Base-by-base conservation (phyloP, 2,797 vertebrate genomes). In the Labeo calbasu region DNA sequence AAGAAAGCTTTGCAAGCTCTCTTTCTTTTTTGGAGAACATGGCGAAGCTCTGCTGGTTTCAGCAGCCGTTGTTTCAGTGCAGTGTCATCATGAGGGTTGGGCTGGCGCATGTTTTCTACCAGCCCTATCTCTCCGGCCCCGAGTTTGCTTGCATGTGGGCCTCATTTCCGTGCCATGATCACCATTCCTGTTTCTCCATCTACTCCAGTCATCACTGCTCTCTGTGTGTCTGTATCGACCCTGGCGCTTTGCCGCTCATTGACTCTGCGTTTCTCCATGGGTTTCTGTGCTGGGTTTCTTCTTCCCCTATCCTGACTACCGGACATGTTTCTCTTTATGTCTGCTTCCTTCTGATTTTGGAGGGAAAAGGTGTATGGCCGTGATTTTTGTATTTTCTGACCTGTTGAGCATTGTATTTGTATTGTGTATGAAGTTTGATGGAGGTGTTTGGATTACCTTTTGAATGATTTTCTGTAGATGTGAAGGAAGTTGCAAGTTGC, bases 171-270 rank as follows among this genome's bases (percentile, higher is more conserved):
- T 86, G 86, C 87, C 13, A 46, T 88, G 80, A 68, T 87, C 77
- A 73, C 77, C 71, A 32, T 85, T 40, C 25, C 5, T 13, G 77
- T 81, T 19, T 50, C 43, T 68, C 21, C 40, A 36, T 84, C 82
- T 78, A 76, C 86, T 69, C 77, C 66, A 10, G 78, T 70, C 85
- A 70, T 89, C 71, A 68, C 65, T 50, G 81, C 76, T 87, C 79
- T 82, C 46, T 84, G 55, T 89, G 89, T 90, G 92, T 91, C 89
- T 89, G 84, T 63, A 80, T 87, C 28, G 40, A 61, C 66, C n/a
- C 43, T 53, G 84, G 80, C 65, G 57, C 79, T 85, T 90, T 90
- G 90, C 89, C 76, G 88, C 92, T 90, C 90, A 87, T 89, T 15
- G 50, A 72, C 28, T 63, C 17, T 81, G 50, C 75, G 40, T 68